Base-by-base conservation (phyloP, 2,888 invertebrate genomes). In the Mythimna ferrago region DNA sequence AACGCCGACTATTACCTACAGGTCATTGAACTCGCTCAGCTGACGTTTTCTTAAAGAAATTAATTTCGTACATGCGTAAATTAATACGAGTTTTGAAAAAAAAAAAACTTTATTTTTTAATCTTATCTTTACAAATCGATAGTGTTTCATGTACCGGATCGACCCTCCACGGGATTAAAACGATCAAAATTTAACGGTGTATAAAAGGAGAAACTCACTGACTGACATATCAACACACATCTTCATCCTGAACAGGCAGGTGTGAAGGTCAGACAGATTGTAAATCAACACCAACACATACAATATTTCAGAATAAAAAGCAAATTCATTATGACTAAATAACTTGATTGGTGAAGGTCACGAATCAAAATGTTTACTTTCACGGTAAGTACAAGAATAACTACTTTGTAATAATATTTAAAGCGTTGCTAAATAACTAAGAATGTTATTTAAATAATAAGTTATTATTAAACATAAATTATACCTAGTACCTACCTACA, bases 311-410 rank as follows among this genome's bases (percentile, higher is more conserved):
- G 3, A 48, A 58, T 26, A 32, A 44, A 73, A 53, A 16, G 6
- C 16, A 4, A 65, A 26, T 11, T 56, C 54, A 65, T 56, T 54
- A 48, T 38, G 9, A 48, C 21, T 19, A 48, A 38, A 26, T 19
- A 48, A 38, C 35, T 48, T 19, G 44, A 48, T n/a, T n/a, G 11
- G 14, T 66, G 56, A 56, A 72, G 72, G 72, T 2, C 76, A 66
- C 10, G n/a, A 64, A 44, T 35, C 16, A 53, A 16, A 76, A 54
- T 76, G 44, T 54, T 54, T 44, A 75, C 76, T 73, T 73, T 73
- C 35, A n/a, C 54, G 44, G 26, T 44, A 66, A 14, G 44, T 35
- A 54, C 11, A 0, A 54, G 14, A 32, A 26, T 65, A 44, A 11
- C 32, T 6, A 35, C 2, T 63, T 32, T 41, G 16, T 65, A 64